Evolutionary conservation across 1,140 invertebrate genomes (phyloP).

Genomic region (Eriocheir sinensis): DNA sequence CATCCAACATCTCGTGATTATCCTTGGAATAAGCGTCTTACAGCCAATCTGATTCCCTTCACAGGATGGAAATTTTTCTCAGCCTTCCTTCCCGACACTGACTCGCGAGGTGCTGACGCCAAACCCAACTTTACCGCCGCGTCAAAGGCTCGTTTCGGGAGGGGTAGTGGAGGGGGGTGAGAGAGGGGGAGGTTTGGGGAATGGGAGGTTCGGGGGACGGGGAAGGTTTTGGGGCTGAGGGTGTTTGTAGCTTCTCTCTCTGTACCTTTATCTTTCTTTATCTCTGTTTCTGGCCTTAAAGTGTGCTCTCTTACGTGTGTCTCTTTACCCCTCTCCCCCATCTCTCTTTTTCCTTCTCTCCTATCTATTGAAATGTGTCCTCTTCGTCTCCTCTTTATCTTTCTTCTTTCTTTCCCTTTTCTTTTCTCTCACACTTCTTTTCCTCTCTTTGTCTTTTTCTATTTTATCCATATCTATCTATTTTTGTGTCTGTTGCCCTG

Average conservation of each 20-base stretch:
- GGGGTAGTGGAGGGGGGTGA: no score
- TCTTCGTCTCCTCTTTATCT: neutral
- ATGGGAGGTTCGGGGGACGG: no score
- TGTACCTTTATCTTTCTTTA: neutral
- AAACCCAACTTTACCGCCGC: no score
- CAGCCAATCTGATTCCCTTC: slow-evolving; percentile 75
- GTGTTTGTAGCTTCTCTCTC: neutral
- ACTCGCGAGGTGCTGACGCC: neutral
- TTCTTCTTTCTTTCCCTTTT: neutral
- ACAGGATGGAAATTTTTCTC: slow-evolving; percentile 69
- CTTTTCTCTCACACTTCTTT: neutral
- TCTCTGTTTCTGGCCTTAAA: neutral
- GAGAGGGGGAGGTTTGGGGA: no score
- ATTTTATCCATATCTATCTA: no score
- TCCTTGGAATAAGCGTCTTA: slow-evolving; percentile 74
- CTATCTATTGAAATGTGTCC: neutral
- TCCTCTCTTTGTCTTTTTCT: neutral
- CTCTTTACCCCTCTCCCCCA: neutral
- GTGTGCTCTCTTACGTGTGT: neutral
- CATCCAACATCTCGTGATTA: slow-evolving; percentile 59
- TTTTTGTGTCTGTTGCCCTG: no score
- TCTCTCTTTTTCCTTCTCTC: neutral
- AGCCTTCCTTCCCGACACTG: slow-evolving; percentile 37
- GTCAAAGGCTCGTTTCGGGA: no score
- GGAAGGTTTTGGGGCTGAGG: no score